Base-by-base conservation (phyloP, 1,140 invertebrate species). In the Caenorhabditis inopinata region DNA sequence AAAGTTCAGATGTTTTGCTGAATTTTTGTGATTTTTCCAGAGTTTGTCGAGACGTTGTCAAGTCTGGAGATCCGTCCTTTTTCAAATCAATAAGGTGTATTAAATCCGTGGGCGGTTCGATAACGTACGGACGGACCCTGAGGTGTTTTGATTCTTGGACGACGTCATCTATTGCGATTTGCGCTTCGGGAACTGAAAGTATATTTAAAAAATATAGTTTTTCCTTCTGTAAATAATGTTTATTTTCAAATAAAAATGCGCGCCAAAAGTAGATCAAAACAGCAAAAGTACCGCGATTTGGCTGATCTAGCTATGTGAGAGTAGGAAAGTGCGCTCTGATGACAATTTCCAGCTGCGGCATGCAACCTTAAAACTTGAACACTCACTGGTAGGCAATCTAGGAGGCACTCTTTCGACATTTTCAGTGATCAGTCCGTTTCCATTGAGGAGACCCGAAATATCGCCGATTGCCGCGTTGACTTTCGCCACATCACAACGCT, bases 121-220 rank as follows among this genome's bases (percentile, higher is more conserved):
- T 68, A 25, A 32, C 58, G 27, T 38, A 68, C 12, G 58, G 58
- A 18, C 58, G 58, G 32, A 29, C 58, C 11, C 58, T 38, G n/a
- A 68, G 35, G n/a, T 68, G 58, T 68, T 68, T 68, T 16, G 58
- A 68, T 18, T 68, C 58, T 18, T 68, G 58, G n/a, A 68, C 21
- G 58, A 68, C 58, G 32, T 68, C 58, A 42, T 68, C 58, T 21
- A 68, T 68, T n/a, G 58, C 58, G 0, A 68, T 68, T 38, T 68
- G 58, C n/a, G 32, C 16, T 2, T 0, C 58, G 35, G 32, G 12
- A 68, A 68, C 12, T 51, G 5, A 53, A 53, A 53, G 5, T 42
- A 7, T 5, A 14, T 7, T 42, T 42, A 7, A 42, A 42, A 42
- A 42, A 7, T 42, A 14, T 7, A 42, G 5, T 42, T 42, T 42